Conservation (phyloP, 2,888 invertebrate species). For the Kuschelorhynchus macadamiae region DNA sequence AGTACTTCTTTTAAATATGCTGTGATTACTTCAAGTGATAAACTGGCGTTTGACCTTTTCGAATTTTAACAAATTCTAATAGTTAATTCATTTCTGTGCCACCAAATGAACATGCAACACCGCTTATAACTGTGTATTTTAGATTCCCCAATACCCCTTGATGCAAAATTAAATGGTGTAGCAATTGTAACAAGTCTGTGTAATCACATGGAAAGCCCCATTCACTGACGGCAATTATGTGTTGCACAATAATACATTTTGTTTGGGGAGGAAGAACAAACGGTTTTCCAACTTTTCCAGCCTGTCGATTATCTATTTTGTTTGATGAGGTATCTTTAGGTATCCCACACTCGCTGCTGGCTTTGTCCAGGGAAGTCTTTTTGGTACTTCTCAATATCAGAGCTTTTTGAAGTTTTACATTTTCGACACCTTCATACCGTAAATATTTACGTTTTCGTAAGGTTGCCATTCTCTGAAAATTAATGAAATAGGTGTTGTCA, state of each 20-base stretch:
- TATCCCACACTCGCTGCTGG: too few relatives aligned
- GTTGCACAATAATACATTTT: too few relatives aligned
- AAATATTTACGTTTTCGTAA: too few relatives aligned
- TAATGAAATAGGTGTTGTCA: not conserved
- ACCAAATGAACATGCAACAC: not conserved
- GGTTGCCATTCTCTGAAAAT: too few relatives aligned
- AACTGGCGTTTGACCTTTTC: not conserved
- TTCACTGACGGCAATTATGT: not conserved
- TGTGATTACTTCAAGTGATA: conserved; percentile 1
- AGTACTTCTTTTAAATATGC: not conserved
- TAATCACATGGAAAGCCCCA: conserved; percentile 2
- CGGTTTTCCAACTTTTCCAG: too few relatives aligned
- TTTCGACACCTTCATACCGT: too few relatives aligned
- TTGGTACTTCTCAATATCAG: too few relatives aligned
- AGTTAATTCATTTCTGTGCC: not conserved
- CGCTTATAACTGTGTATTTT: not conserved
- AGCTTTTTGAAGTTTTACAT: too few relatives aligned
- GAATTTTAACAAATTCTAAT: conserved; percentile 1
- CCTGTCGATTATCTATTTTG: too few relatives aligned
- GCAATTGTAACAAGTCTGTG: not conserved
- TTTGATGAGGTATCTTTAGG: too few relatives aligned
- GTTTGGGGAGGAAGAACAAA: too few relatives aligned
- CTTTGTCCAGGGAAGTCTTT: too few relatives aligned
- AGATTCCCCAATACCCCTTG: not conserved
- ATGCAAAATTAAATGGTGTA: not conserved